Evolutionary conservation across 35 echinoderm and acorn worm species (phyloP).

Genomic region (Lytechinus pictus): DNA sequence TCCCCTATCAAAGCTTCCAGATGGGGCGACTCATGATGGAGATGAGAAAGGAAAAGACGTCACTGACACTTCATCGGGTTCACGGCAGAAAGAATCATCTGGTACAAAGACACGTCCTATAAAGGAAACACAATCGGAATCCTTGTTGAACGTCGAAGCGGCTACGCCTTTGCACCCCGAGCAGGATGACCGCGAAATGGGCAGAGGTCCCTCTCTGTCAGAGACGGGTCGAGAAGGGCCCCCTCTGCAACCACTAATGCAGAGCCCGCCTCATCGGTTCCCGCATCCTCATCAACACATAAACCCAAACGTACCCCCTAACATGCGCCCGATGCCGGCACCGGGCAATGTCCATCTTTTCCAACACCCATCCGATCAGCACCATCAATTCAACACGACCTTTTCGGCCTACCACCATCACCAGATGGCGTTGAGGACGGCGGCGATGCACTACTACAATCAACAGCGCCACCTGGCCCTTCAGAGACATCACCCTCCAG

Average conservation of each 20-base stretch:
- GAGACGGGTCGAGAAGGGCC: background rate
- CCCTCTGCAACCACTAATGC: background rate
- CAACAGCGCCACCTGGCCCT: background rate
- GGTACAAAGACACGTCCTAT: background rate
- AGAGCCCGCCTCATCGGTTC: background rate
- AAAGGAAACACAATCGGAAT: background rate
- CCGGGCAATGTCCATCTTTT: background rate
- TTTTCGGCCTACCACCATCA: background rate
- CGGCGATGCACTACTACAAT: background rate
- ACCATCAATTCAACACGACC: background rate
- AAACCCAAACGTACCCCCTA: background rate
- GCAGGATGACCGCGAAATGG: background rate
- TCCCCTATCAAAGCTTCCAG: background rate
- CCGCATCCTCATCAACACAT: background rate
- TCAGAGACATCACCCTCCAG: constrained; percentile 23
- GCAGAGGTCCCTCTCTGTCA: background rate
- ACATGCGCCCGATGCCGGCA: background rate
- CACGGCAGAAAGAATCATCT: background rate
- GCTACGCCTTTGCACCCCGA: background rate
- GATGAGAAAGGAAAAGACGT: background rate
- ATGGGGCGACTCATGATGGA: background rate
- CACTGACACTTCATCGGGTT: background rate
- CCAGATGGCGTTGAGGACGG: background rate
- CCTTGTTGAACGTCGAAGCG: background rate
- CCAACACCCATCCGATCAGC: background rate